Percentiles rank a stretch among this genome's conserved stretches.
Evolutionary conservation across 2,888 invertebrate species (phyloP).

Genomic region (Aromia moschata): DNA sequence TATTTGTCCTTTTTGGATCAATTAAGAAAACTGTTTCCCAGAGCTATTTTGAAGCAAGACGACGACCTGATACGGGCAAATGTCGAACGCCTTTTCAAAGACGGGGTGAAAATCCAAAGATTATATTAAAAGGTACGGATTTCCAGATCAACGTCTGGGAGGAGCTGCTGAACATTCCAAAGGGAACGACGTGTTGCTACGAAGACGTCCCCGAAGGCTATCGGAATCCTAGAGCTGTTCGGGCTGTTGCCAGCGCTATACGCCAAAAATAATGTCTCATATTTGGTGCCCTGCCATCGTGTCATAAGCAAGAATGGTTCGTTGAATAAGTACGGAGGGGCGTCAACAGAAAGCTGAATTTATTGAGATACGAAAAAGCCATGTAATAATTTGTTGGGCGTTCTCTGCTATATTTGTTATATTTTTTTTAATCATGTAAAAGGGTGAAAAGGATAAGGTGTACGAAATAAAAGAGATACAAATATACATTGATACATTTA

Average conservation of each 20-base stretch:
- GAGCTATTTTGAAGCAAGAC: constrained; percentile 46
- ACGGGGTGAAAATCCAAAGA: constrained; percentile 38
- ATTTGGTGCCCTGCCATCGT: constrained; percentile 59
- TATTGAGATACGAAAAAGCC: constrained; percentile 53
- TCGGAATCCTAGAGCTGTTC: constrained; percentile 55
- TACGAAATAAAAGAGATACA: background rate
- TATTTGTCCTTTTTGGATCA: constrained; percentile 35
- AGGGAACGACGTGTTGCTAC: constrained; percentile 55
- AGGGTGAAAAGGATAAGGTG: background rate
- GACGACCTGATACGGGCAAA: constrained; percentile 38
- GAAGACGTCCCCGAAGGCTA: constrained; percentile 54
- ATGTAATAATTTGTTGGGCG: constrained; percentile 17
- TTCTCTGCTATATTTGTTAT: background rate
- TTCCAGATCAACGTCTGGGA: constrained; percentile 58
- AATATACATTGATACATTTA: constrained; percentile 61
- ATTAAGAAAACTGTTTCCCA: constrained; percentile 49
- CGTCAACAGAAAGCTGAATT: constrained; percentile 50
- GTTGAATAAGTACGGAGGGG: constrained; percentile 56
- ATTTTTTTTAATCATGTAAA: background rate
- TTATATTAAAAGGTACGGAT: constrained; percentile 55
- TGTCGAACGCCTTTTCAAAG: constrained; percentile 31
- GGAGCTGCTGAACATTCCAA: constrained; percentile 49
- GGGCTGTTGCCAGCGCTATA: constrained; percentile 59
- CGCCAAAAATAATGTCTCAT: constrained; percentile 56
- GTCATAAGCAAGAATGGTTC: constrained; percentile 56